A percentile compares a stretch with the other conserved stretches of the same genome.
Conservation (phyloP, 2,113 vertebrate genomes). For the Hypanus sabinus region DNA sequence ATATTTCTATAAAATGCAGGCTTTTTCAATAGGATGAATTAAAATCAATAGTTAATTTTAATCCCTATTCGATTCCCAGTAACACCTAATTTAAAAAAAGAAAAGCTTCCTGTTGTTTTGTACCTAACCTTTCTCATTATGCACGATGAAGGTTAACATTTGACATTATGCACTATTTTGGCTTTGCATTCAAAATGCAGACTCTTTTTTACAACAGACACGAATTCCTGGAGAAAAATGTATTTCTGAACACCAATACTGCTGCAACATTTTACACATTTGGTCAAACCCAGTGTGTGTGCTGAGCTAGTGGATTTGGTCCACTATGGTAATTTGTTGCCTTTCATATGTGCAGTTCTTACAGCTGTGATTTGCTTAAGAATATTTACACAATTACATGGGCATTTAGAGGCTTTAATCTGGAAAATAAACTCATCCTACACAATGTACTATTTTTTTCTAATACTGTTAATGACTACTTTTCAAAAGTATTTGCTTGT, state of each 20-base stretch:
- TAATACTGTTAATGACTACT: not conserved
- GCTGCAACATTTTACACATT: not conserved
- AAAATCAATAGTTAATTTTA: no score
- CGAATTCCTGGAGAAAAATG: not conserved
- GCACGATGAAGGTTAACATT: not conserved
- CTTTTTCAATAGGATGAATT: no score
- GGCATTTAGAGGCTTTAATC: no score
- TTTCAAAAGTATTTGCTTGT: not conserved
- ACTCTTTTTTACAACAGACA: not conserved
- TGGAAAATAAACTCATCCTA: not conserved
- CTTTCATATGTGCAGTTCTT: not conserved
- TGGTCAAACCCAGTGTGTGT: not conserved
- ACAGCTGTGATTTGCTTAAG: not conserved
- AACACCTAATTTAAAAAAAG: no score
- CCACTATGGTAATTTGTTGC: not conserved
- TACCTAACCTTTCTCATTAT: no score
- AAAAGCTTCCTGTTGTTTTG: no score
- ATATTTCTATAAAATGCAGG: no score
- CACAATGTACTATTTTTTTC: not conserved
- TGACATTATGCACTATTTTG: not conserved
- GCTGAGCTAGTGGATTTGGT: no score
- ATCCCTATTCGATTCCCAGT: no score
- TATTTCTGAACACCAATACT: not conserved
- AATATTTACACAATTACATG: not conserved
- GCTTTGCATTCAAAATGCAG: not conserved